Conservation (phyloP, 2,888 invertebrate genomes). For the Petrolisthes manimaculis region DNA sequence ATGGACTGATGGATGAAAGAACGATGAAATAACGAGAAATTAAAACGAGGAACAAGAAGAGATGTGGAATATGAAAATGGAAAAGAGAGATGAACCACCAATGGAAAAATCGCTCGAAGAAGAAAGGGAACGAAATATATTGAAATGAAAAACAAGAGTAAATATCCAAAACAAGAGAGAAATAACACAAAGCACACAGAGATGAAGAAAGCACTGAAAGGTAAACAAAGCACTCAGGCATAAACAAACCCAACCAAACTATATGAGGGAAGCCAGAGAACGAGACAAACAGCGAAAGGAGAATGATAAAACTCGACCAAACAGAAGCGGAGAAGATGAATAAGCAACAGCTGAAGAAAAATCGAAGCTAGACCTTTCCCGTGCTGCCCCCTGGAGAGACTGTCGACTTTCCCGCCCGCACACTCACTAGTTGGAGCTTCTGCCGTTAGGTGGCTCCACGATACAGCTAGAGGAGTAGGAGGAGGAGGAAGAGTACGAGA, state of each 20-base stretch:
- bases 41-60: background rate
- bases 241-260: background rate
- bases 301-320: too few relatives aligned
- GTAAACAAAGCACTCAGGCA: too few relatives aligned
- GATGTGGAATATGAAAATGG: background rate
- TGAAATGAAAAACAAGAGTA: too few relatives aligned
- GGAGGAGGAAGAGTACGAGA: slow-evolving; percentile 2
- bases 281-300: slow-evolving; percentile 2
- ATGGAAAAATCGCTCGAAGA: too few relatives aligned
- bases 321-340: slow-evolving; percentile 4
- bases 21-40: too few relatives aligned
- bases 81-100: background rate
- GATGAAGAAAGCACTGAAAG: too few relatives aligned
- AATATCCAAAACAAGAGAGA: too few relatives aligned
- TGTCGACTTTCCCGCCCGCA: slow-evolving; percentile 46
- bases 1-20: background rate
- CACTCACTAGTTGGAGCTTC: slow-evolving; percentile 30
- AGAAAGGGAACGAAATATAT: too few relatives aligned
- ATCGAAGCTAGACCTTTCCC: slow-evolving; percentile 41
- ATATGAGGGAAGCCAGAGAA: background rate
- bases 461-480: slow-evolving; percentile 15
- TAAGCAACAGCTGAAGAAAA: slow-evolving; percentile 22
- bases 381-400: slow-evolving; percentile 54
- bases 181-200: too few relatives aligned
- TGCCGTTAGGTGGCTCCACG: slow-evolving; percentile 51